Conservation (phyloP, 1,140 invertebrate species). For the Aphaenogaster ashmeadi region DNA sequence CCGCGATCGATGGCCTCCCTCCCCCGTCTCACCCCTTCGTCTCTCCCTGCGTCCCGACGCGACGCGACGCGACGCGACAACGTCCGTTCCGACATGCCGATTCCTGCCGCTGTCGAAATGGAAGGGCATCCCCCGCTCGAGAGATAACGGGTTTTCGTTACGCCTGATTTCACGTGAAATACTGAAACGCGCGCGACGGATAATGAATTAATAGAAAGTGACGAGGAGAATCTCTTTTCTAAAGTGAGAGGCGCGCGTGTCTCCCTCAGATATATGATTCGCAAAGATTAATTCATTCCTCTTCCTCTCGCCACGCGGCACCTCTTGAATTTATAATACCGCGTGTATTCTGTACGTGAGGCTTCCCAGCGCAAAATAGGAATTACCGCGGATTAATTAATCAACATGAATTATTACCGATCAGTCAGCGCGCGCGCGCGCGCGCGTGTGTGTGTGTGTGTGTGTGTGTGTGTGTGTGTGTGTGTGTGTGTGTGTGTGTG, state of each 20-base stretch:
- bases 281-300: constrained; percentile 47
- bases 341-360: not conserved
- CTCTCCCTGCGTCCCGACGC: not conserved
- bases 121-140: not conserved
- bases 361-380: constrained; percentile 15
- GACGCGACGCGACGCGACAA: constrained; percentile 36
- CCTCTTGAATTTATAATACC: constrained; percentile 28
- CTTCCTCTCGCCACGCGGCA: not conserved
- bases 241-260: constrained; percentile 1
- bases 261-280: not conserved
- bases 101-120: constrained; percentile 47
- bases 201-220: constrained; percentile 52
- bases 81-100: constrained; percentile 54
- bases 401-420: constrained; percentile 46
- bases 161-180: constrained; percentile 28
- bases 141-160: constrained; percentile 48
- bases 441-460: not conserved
- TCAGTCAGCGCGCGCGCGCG: not conserved
- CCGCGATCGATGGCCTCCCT: constrained; percentile 22
- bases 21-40: too few relatives aligned
- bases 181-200: constrained; percentile 26
- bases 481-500: not conserved
- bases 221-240: constrained; percentile 15
- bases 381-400: constrained; percentile 40
- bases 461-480: not conserved